These are phyloP conservation scores for Tribolium madens DNA, from an alignment of 1,140 invertebrate species.

Conservation along the genomic window DNA sequence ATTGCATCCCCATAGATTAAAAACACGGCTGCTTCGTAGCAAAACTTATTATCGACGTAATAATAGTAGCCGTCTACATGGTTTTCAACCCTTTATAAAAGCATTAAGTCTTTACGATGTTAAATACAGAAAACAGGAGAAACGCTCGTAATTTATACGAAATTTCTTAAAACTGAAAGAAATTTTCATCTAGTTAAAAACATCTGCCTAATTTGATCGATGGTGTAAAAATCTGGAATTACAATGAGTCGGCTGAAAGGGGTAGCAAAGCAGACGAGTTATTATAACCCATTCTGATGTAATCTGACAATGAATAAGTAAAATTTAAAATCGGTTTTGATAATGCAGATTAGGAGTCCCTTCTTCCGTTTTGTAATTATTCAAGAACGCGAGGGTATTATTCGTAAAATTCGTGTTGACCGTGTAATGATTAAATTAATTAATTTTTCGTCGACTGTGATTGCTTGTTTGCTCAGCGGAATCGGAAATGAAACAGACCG, in stretches of 20 bases:
- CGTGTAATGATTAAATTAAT: slow-evolving; percentile 48
- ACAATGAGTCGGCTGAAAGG: slow-evolving; percentile 46
- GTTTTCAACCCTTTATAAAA: slow-evolving; percentile 50
- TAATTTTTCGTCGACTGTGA: slow-evolving; percentile 51
- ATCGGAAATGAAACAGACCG: slow-evolving; percentile 47
- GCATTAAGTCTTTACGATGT: slow-evolving; percentile 41
- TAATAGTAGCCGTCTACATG: slow-evolving; percentile 48
- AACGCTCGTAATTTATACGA: slow-evolving; percentile 41
- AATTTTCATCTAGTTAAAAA: slow-evolving; percentile 8
- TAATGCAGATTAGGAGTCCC: slow-evolving; percentile 47
- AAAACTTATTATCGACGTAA: slow-evolving; percentile 51
- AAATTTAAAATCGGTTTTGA: slow-evolving; percentile 58
- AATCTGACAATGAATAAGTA: slow-evolving; percentile 60
- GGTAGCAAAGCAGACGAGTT: slow-evolving; percentile 53
- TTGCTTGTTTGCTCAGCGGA: slow-evolving; percentile 49
- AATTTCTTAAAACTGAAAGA: slow-evolving; percentile 19
- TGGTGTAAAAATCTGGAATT: slow-evolving; percentile 34
- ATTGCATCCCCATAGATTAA: slow-evolving; percentile 50
- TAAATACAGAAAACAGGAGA: slow-evolving; percentile 11
- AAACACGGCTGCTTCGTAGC: slow-evolving; percentile 46
- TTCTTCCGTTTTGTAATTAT: slow-evolving; percentile 26
- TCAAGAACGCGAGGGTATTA: slow-evolving; percentile 16
- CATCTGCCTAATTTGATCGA: slow-evolving; percentile 37
- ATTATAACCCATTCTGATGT: slow-evolving; percentile 58
- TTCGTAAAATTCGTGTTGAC: slow-evolving; percentile 20